Conservation (phyloP, 2,113 vertebrate species). For the Coturnix japonica region DNA sequence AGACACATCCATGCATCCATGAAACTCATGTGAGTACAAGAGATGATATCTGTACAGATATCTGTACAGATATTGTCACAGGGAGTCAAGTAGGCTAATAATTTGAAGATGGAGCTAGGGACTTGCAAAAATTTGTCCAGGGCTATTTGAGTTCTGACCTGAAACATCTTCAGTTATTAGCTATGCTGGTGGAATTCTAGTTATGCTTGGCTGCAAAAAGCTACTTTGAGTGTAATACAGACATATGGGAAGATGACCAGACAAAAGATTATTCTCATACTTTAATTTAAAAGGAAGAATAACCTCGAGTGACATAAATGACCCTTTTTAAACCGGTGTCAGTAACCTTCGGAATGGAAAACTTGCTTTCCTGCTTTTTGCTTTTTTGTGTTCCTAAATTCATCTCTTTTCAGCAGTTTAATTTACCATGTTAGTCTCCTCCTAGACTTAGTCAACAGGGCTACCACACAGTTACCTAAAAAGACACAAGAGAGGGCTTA, state of each 20-base stretch:
- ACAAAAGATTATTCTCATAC: background rate
- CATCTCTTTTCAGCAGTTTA: background rate
- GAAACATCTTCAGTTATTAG: background rate
- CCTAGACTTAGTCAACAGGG: background rate
- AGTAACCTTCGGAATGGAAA: background rate
- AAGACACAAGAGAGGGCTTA: background rate
- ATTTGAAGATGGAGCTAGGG: background rate
- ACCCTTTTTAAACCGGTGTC: background rate
- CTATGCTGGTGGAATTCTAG: background rate
- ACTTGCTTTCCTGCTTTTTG: background rate
- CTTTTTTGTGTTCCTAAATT: background rate
- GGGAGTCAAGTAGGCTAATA: background rate
- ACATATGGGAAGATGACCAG: background rate
- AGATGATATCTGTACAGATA: background rate
- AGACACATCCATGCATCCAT: background rate
- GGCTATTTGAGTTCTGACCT: background rate
- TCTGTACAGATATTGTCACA: background rate
- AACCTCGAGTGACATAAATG: background rate
- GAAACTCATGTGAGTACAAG: background rate
- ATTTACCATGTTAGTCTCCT: background rate
- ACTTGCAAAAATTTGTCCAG: background rate
- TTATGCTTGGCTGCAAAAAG: background rate
- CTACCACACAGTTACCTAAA: background rate
- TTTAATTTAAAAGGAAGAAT: background rate
- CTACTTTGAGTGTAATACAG: background rate